Conservation (phyloP, 2,113 vertebrate species). For the Microtus montanus region DNA sequence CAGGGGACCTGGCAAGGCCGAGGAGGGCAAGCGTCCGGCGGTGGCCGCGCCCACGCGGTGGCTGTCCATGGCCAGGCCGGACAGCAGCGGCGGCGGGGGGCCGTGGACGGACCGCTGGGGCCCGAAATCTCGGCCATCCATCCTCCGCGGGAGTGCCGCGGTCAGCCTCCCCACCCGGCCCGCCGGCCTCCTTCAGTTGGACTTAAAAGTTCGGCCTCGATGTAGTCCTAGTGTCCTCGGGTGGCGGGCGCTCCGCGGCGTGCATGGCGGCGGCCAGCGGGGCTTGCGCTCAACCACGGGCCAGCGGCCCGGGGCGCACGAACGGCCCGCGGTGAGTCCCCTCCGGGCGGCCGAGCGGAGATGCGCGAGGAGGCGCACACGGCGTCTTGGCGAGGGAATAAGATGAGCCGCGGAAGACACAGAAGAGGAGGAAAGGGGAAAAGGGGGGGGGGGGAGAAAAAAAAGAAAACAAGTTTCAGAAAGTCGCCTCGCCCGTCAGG, state of each 20-base stretch:
- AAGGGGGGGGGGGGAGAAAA: fast-evolving
- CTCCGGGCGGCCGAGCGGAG: conserved; percentile 56
- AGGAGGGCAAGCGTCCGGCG: conserved; percentile 91
- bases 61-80: conserved; percentile 94
- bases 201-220: conserved; percentile 78
- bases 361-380: conserved; percentile 53
- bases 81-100: conserved; percentile 92
- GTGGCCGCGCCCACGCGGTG: conserved; percentile 91
- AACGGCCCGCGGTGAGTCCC: conserved; percentile 7
- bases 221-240: conserved; percentile 74
- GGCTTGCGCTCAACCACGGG: conserved; percentile 53
- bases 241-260: conserved; percentile 73
- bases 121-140: conserved; percentile 99
- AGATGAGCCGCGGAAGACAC: conserved; percentile 20
- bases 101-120: conserved; percentile 94
- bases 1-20: conserved; percentile 90
- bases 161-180: conserved; percentile 71
- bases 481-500: conserved; percentile 29
- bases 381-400: conserved; percentile 63
- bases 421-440: background rate
- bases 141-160: conserved; percentile 82
- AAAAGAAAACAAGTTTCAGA: conserved; percentile 67
- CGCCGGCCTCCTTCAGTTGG: conserved; percentile 70
- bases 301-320: conserved; percentile 55
- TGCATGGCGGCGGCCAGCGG: conserved; percentile 77